Base-by-base conservation (phyloP, 2,888 invertebrate species). In the Drosophila parthenogenetica region DNA sequence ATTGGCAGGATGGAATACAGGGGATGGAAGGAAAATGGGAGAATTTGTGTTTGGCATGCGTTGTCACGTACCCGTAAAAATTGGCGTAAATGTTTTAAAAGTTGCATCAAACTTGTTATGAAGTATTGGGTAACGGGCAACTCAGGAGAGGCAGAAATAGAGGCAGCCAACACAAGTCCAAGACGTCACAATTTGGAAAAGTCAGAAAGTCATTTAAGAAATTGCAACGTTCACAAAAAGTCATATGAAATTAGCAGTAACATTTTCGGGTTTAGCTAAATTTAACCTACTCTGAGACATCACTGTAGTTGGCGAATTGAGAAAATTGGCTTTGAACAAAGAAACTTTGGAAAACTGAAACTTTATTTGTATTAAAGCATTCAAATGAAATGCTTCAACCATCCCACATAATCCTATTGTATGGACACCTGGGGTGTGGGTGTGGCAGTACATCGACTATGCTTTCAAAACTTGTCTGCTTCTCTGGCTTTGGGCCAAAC, bases 61-160 rank as follows among this genome's bases (percentile, higher is more conserved):
- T 75, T 69, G 85, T 79, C 89, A 87, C 89, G 87, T 89, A 79
- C 77, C 68, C 66, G 69, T 59, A 62, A 71, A 79, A 83, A 86
- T 76, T 81, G 81, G 87, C 76, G 89, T 77, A 89, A 85, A 89
- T 89, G 87, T 81, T 87, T 88, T 64, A 75, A 86, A 83, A 83
- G 75, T 83, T 87, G 81, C 89, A 87, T 80, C 79, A 81, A 88
- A 89, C 79, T 88, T 88, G 83, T 71, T 80, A 75, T 71, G 81
- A 86, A 83, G 81, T 83, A 83, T 83, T 82, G 77, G 55, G 49
- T 25, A 46, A 46, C 42, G 37, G 55, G 51, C 66, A 29, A 32
- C 7, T 4, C 3, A 35, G 35, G 32, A 10, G 37, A 32, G 54
- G 16, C 55, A 75, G 40, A 17, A 42, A 67, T 69, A 42, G 37